Base-by-base conservation (phyloP, 2,888 invertebrate genomes). In the Troides aeacus region DNA sequence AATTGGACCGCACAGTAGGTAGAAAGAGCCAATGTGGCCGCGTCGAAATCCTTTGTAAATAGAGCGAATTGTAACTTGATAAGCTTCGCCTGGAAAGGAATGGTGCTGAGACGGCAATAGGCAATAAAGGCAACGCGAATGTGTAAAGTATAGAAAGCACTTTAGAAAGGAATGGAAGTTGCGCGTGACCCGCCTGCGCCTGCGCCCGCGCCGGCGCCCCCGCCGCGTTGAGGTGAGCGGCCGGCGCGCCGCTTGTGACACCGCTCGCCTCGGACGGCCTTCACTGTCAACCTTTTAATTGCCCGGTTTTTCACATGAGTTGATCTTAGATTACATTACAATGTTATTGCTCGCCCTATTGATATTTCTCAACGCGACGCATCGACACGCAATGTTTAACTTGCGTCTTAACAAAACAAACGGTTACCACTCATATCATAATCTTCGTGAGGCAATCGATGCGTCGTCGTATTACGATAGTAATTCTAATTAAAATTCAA, bases 141-240 rank as follows among this genome's bases (percentile, higher is more conserved):
- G 78, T 84, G 80, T 84, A 81, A 85, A 85, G 83, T 83, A 84
- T 91, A 91, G 92, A 92, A 91, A 92, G 92, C 85, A 90, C 86
- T 89, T 91, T 92, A 91, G 91, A 92, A 92, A 92, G 92, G 92
- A 90, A 89, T 87, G 83, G 89, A 89, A 88, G 90, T 88, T 87
- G 84, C 87, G 84, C 85, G 86, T 89, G 90, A 90, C 90, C 88
- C 82, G 89, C 82, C 82, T 88, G 82, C 84, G 84, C 79, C 79
- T 10, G 39, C 39, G 39, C 39, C 39, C 39, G 39, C 39, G 7
- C 36, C 36, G 0, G 36, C 36, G 74, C 78, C 39, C 39, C 10
- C 10, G 6, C 39, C 39, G 39, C 6, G 39, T 6, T 39, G 82
- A 80, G 84, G 82, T 78, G 84, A 84, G 80, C 81, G 78, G 81